Evolutionary conservation across 2,113 vertebrate species (phyloP).

Genomic region (Sander vitreus): DNA sequence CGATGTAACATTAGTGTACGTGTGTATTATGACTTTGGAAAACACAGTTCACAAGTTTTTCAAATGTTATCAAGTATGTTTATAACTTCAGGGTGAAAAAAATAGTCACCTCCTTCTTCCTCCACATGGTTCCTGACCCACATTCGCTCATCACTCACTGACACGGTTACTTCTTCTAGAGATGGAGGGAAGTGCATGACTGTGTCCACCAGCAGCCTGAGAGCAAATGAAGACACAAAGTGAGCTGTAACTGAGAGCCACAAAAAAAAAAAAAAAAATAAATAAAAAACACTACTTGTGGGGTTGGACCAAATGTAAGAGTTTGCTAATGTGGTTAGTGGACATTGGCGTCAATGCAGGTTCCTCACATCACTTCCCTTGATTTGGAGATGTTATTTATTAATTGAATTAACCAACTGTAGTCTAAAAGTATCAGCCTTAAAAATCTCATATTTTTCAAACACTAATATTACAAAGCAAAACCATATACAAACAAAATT

Average conservation of each 20-base stretch:
- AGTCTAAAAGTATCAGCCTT: not conserved
- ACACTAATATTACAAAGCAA: not conserved
- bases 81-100: not conserved
- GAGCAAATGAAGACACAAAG: not conserved
- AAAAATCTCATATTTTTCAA: not conserved
- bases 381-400: not conserved
- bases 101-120: constrained; percentile 84
- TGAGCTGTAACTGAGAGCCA: not conserved
- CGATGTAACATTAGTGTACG: no score
- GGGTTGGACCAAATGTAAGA: no score
- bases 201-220: constrained; percentile 90
- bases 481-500: not conserved
- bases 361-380: not conserved
- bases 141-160: constrained; percentile 85
- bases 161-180: constrained; percentile 91
- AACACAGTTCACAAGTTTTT: no score
- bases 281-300: not conserved
- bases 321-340: not conserved
- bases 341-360: not conserved
- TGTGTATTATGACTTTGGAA: no score
- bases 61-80: no score
- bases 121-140: constrained; percentile 91
- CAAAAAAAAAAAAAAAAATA: not conserved
- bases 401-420: not conserved
- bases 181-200: constrained; percentile 89